A percentile compares a stretch with the other conserved stretches of the same genome.
Evolutionary conservation across 2,797 vertebrate species (phyloP).

Genomic region (Poecilia velifera): DNA sequence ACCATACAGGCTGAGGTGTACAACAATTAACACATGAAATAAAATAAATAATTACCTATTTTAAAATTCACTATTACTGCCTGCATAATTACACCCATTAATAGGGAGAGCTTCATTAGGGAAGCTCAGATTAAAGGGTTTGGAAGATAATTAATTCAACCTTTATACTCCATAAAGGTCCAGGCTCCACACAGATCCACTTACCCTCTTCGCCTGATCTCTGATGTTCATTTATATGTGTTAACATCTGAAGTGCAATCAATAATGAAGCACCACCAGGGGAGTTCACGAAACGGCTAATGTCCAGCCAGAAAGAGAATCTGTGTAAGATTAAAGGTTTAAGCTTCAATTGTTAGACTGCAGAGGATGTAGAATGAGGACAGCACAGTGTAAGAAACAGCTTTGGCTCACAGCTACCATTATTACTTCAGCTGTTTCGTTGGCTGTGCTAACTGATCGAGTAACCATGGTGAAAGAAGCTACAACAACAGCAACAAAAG

Average conservation of each 20-base stretch:
- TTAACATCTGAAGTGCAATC: slow-evolving; percentile 63
- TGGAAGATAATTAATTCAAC: slow-evolving; percentile 51
- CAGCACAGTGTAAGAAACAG: background rate
- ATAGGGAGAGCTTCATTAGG: slow-evolving; percentile 42
- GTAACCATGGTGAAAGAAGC: background rate
- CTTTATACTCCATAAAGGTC: slow-evolving; percentile 51
- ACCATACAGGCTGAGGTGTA: background rate
- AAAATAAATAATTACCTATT: slow-evolving; percentile 28
- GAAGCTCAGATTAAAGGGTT: slow-evolving; percentile 54
- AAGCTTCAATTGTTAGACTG: background rate
- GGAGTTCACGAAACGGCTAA: slow-evolving; percentile 25
- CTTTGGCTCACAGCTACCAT: background rate
- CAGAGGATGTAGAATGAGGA: background rate
- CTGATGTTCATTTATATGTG: slow-evolving; percentile 63
- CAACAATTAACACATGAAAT: slow-evolving; percentile 30
- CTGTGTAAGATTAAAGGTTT: slow-evolving; percentile 18
- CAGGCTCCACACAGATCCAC: slow-evolving; percentile 47
- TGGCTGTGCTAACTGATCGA: background rate
- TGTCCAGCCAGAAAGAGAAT: slow-evolving; percentile 18
- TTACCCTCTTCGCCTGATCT: slow-evolving; percentile 42
- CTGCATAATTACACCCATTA: slow-evolving; percentile 44
- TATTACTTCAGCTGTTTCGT: background rate
- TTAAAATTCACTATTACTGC: slow-evolving; percentile 23
- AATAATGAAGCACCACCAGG: slow-evolving; percentile 45
- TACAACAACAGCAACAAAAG: background rate